Conservation (phyloP, 2,797 vertebrate species). For the Sebastiscus albofasciatus region DNA sequence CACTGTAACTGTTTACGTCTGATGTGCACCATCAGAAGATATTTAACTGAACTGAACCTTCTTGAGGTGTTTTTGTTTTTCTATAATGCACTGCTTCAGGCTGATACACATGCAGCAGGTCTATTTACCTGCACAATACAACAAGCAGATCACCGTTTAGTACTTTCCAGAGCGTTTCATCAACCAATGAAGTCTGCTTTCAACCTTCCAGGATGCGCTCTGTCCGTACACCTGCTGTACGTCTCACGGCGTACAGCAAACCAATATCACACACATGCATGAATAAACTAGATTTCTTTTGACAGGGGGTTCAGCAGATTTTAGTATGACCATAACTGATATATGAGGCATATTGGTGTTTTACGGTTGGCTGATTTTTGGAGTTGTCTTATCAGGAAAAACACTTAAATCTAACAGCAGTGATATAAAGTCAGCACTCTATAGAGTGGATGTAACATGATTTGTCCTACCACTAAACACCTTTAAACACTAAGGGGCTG, state of each 20-base stretch:
- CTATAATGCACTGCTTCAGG: slow-evolving; percentile 51
- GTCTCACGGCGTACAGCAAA: not conserved
- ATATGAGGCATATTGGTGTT: not conserved
- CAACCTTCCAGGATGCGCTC: slow-evolving; percentile 16
- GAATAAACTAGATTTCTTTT: slow-evolving; percentile 27
- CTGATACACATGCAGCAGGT: slow-evolving; percentile 38
- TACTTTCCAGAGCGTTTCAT: slow-evolving; percentile 31
- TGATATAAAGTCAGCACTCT: slow-evolving; percentile 18
- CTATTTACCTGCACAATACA: slow-evolving; percentile 1
- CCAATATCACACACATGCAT: slow-evolving; percentile 51
- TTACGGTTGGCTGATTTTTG: not conserved
- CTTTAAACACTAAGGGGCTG: slow-evolving; percentile 5
- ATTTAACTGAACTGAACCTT: slow-evolving; percentile 40
- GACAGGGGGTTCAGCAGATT: slow-evolving; percentile 14
- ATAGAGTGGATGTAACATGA: slow-evolving; percentile 55
- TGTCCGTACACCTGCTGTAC: slow-evolving; percentile 7
- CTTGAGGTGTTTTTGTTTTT: not conserved
- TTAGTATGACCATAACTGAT: slow-evolving; percentile 25
- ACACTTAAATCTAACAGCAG: slow-evolving; percentile 24
- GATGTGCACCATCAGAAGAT: slow-evolving; percentile 37
- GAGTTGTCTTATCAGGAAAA: slow-evolving; percentile 13
- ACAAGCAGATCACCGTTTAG: slow-evolving; percentile 22
- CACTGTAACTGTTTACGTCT: slow-evolving; percentile 71
- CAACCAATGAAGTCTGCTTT: slow-evolving; percentile 20
- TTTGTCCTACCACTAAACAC: slow-evolving; percentile 46